These are phyloP conservation scores for Porites lobata DNA, from an alignment of 92 coral and sea anemone genomes.

Conservation along the genomic window DNA sequence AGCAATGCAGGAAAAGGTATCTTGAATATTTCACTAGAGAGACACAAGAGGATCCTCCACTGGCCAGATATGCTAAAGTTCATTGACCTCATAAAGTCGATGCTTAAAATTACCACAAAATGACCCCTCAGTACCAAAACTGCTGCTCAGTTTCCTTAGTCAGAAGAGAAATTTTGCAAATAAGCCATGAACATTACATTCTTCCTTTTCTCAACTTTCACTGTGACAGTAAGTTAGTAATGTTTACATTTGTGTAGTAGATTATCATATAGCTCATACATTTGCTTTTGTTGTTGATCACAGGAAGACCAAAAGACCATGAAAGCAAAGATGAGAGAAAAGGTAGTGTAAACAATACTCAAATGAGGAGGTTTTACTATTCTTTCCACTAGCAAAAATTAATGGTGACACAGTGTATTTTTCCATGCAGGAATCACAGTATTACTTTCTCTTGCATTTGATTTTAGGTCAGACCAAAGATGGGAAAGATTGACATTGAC, in stretches of 20 bases:
- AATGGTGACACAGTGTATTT: neutral
- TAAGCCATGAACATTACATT: too few species aligned
- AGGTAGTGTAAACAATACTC: slow-evolving; percentile 53
- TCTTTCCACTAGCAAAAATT: too few species aligned
- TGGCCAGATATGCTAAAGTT: too few species aligned
- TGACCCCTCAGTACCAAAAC: too few species aligned
- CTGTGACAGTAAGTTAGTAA: neutral
- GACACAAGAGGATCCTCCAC: too few species aligned
- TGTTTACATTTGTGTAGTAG: too few species aligned
- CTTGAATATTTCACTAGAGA: neutral
- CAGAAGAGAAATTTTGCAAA: too few species aligned
- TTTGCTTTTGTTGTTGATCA: neutral
- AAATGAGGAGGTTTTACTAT: too few species aligned
- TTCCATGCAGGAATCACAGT: neutral
- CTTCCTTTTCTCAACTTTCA: too few species aligned
- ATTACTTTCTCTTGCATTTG: neutral
- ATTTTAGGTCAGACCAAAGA: slow-evolving; percentile 94
- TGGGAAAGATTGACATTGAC: slow-evolving; percentile 99
- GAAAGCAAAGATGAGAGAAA: slow-evolving; percentile 99
- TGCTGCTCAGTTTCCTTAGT: too few species aligned
- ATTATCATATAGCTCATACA: neutral
- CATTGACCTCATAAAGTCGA: too few species aligned
- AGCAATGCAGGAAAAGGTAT: slow-evolving; percentile 98
- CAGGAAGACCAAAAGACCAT: slow-evolving; percentile 97
- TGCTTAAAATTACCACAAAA: too few species aligned